phyloP scores from a whole-genome alignment of 2,113 vertebrate genomes.

The Balaenoptera acutorostrata region DNA sequence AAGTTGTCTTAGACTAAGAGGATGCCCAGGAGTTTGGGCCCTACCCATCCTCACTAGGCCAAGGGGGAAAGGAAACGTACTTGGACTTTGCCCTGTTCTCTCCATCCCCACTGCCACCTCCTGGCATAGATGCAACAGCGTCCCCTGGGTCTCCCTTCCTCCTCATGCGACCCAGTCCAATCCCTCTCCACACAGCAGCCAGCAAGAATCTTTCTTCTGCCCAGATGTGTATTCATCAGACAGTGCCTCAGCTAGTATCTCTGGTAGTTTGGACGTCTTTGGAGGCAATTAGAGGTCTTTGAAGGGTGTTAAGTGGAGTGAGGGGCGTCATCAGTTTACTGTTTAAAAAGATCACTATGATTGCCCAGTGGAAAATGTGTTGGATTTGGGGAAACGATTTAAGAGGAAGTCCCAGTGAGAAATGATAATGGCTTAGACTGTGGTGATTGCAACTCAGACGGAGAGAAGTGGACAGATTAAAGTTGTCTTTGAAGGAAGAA shows the following conservation, averaged over 20 bases:
- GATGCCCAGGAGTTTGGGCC: not conserved
- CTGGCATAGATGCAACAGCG: not conserved
- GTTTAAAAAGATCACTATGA: not conserved
- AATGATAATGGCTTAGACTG: conserved; percentile 10
- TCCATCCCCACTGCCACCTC: not conserved
- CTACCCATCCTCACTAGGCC: not conserved
- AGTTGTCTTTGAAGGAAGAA: conserved; percentile 43
- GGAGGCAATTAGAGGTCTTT: not conserved
- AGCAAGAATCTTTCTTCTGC: not conserved
- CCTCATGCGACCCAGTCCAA: not conserved
- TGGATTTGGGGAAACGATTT: conserved; percentile 35
- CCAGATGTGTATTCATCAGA: not conserved
- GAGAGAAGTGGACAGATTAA: conserved; percentile 26
- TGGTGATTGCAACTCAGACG: conserved; percentile 5
- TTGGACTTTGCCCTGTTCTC: not conserved
- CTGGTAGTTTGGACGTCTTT: not conserved
- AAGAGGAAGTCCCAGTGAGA: conserved; percentile 40
- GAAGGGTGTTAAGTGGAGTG: not conserved
- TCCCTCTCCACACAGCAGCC: not conserved
- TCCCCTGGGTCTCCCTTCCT: not conserved
- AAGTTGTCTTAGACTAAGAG: not conserved
- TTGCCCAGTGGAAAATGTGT: conserved; percentile 8
- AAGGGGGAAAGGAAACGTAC: not conserved
- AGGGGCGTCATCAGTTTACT: not conserved
- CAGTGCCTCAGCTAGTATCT: not conserved